Conservation (phyloP, 1,140 invertebrate genomes). For the Heterodera schachtii region DNA sequence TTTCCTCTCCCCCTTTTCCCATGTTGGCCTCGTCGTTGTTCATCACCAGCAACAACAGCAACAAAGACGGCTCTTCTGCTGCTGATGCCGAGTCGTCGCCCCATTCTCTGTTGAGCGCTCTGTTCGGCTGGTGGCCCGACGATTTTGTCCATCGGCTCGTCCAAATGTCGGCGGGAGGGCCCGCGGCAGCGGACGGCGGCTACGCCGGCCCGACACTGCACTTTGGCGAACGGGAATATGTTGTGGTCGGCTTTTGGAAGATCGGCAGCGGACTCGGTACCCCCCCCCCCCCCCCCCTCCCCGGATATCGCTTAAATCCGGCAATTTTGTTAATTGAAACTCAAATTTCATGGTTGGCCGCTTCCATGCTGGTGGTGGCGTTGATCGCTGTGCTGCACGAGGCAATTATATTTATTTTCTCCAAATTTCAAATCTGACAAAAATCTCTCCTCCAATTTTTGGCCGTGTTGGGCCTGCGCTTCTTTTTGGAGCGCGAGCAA, state of each 20-base stretch:
- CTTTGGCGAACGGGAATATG: conserved; percentile 38
- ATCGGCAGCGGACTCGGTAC: conserved; percentile 34
- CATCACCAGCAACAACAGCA: neutral
- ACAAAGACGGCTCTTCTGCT: too few relatives aligned
- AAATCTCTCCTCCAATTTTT: neutral
- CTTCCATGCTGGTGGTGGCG: conserved; percentile 31
- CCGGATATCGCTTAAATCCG: too few relatives aligned
- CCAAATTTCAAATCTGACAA: too few relatives aligned
- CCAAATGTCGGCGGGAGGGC: conserved; percentile 5
- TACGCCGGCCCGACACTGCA: conserved; percentile 26
- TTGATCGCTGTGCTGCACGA: conserved; percentile 35
- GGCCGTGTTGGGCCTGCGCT: conserved; percentile 34
- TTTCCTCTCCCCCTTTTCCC: neutral
- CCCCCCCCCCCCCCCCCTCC: too few relatives aligned
- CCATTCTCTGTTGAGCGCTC: neutral
- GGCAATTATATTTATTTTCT: neutral
- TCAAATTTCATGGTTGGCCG: conserved; percentile 22
- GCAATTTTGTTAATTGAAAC: too few relatives aligned
- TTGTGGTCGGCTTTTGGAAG: conserved; percentile 40
- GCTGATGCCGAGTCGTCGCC: too few relatives aligned
- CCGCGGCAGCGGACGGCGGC: neutral
- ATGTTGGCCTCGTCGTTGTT: neutral
- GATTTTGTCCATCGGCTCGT: conserved; percentile 19
- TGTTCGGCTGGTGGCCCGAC: conserved; percentile 21
- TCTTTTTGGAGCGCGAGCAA: conserved; percentile 39